Conservation (phyloP, 1,140 invertebrate species). For the Solenopsis invicta region DNA sequence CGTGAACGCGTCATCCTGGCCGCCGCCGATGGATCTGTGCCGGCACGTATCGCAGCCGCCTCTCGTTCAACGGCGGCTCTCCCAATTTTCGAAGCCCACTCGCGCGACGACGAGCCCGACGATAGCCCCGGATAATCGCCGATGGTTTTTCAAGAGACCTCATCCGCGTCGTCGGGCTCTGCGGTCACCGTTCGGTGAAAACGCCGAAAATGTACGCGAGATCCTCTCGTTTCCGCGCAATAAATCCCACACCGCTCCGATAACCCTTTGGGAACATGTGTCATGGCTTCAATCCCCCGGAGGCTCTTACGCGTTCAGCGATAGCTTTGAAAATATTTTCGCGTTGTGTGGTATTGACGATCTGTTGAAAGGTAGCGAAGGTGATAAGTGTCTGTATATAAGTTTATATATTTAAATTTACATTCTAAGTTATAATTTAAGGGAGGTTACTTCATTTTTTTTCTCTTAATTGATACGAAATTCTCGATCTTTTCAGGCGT, state of each 20-base stretch:
- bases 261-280: slow-evolving; percentile 36
- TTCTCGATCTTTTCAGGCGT: neutral
- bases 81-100: slow-evolving; percentile 35
- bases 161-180: slow-evolving; percentile 23
- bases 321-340: slow-evolving; percentile 8
- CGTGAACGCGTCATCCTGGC: neutral
- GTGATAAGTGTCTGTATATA: neutral
- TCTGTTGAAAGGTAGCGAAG: neutral
- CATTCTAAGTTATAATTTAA: neutral
- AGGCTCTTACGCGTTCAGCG: slow-evolving; percentile 2
- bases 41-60: slow-evolving; percentile 6
- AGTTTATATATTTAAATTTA: neutral
- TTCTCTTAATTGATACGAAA: neutral
- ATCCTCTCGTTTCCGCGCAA: slow-evolving; percentile 55
- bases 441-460: neutral
- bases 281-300: slow-evolving; percentile 30
- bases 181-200: slow-evolving; percentile 28
- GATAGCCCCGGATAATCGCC: slow-evolving; percentile 46
- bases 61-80: neutral
- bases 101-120: slow-evolving; percentile 13
- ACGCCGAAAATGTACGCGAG: slow-evolving; percentile 16
- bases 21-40: slow-evolving; percentile 23
- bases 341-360: neutral
- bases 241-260: slow-evolving; percentile 34
- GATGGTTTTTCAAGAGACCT: slow-evolving; percentile 73